Conservation (phyloP, 2,888 invertebrate genomes). For the Doris montereyensis region DNA sequence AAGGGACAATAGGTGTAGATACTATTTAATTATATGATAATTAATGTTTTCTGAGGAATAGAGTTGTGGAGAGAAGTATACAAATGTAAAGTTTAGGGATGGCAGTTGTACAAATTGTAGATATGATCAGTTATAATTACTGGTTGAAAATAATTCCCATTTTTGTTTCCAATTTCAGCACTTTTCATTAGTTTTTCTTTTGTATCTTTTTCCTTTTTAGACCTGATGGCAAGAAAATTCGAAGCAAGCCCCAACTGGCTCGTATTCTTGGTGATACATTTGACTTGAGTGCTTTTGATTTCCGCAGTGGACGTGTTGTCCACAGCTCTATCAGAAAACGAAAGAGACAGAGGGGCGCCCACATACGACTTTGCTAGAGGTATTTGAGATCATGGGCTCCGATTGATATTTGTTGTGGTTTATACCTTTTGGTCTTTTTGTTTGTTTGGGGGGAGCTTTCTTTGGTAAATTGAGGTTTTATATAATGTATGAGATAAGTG, state of each 20-base stretch:
- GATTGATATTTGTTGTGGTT: too few species aligned
- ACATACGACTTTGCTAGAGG: constrained; percentile 78
- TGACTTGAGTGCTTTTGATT: constrained; percentile 88
- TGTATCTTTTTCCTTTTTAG: constrained; percentile 74
- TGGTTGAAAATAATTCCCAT: background rate
- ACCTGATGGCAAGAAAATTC: constrained; percentile 86
- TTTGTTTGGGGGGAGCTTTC: too few species aligned
- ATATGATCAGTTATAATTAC: background rate
- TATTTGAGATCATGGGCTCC: too few species aligned
- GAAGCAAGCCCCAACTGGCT: constrained; percentile 86
- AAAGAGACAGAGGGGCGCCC: constrained; percentile 80
- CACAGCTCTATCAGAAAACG: constrained; percentile 78
- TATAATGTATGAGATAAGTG: too few species aligned
- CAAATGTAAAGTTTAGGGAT: too few species aligned
- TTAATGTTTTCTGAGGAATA: too few species aligned
- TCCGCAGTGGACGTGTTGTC: constrained; percentile 82
- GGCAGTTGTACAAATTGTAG: too few species aligned
- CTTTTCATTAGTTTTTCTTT: background rate
- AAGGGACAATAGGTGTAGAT: too few species aligned
- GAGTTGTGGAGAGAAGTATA: too few species aligned
- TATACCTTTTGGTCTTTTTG: too few species aligned
- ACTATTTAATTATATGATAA: too few species aligned
- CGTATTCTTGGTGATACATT: constrained; percentile 84
- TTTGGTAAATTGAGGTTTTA: too few species aligned
- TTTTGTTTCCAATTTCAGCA: background rate